Evolutionary conservation across 2,888 invertebrate species (phyloP), one percentile per base, ranked within the genome.

Genomic region (Tenthredo livida): DNA sequence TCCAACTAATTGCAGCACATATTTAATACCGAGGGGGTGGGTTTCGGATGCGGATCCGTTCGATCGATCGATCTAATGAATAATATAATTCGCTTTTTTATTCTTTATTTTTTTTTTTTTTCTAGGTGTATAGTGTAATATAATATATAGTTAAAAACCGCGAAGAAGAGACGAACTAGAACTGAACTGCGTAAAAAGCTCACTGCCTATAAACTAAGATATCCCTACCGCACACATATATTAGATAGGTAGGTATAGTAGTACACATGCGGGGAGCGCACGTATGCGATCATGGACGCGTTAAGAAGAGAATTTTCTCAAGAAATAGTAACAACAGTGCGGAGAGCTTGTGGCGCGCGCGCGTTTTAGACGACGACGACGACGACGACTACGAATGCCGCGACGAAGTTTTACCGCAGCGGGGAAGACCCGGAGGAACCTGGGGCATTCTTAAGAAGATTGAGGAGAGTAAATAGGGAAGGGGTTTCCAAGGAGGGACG

Each of bases 171-270:
- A 21, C 43, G 21, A 25, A 47, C 75, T 43, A n/a, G 21, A 43
- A 40, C 37, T 40, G 75, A 75, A 75, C 75, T 75, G 47, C 75
- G 75, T 75, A 75, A 75, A 75, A 75, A 70, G 9, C 6, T 29
- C 29, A 37, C 6, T 37, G 17, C 9, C 29, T 40, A 40, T n/a
- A 75, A 29, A 72, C 37, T 37, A 17, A 72, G 17, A 37, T 72
- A 37, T 47, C 15, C 15, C 25, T 61, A 21, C 61, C 25, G 21
- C 61, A 9, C 47, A 54, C 54, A 54, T 58, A 21, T n/a, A 37
- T 37, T 33, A n/a, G 4, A 58, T 40, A 40, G 40, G 43, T 61
- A 25, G 4, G 21, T 61, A 61, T 61, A 25, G 29, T 29, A 10
- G n/a, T 12, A 12, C 43, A 12, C 43, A 43, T 43, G n/a, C n/a